phyloP scores from a whole-genome alignment of 2,888 invertebrate species.

The Andricus quercusramuli region DNA sequence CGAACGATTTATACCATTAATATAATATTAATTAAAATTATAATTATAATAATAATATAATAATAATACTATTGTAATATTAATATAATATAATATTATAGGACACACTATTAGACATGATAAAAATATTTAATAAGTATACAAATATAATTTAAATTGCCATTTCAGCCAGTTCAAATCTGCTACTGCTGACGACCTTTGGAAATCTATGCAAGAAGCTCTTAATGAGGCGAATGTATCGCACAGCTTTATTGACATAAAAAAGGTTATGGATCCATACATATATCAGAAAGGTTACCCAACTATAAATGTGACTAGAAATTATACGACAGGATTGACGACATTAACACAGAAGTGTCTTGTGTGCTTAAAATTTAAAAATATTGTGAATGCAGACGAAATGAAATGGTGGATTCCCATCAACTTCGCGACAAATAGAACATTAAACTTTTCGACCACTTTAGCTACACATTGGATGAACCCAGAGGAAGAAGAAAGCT shows the following conservation, averaged over 20 bases:
- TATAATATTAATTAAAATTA: too few species aligned
- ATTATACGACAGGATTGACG: conserved; percentile 59
- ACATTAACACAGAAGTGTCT: conserved; percentile 57
- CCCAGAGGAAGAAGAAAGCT: conserved; percentile 46
- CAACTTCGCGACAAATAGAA: conserved; percentile 61
- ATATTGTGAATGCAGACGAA: conserved; percentile 17
- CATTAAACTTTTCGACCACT: conserved; percentile 50
- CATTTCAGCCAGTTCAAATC: conserved; percentile 49
- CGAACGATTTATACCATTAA: not conserved
- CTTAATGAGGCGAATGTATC: conserved; percentile 30
- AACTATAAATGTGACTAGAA: conserved; percentile 70
- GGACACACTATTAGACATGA: too few species aligned
- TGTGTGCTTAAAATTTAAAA: conserved; percentile 37
- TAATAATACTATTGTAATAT: too few species aligned
- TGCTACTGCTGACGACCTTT: conserved; percentile 61
- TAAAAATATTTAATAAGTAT: conserved; percentile 18
- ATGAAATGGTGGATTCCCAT: conserved; percentile 71
- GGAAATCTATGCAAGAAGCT: conserved; percentile 56
- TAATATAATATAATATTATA: too few species aligned
- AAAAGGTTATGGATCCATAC: conserved; percentile 72
- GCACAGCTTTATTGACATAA: conserved; percentile 69
- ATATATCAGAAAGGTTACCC: conserved; percentile 79
- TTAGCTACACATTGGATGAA: conserved; percentile 56
- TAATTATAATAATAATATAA: too few species aligned
- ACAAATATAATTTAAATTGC: not conserved